Conservation (phyloP, 2,113 vertebrate species). For the Pyrgilauda ruficollis region DNA sequence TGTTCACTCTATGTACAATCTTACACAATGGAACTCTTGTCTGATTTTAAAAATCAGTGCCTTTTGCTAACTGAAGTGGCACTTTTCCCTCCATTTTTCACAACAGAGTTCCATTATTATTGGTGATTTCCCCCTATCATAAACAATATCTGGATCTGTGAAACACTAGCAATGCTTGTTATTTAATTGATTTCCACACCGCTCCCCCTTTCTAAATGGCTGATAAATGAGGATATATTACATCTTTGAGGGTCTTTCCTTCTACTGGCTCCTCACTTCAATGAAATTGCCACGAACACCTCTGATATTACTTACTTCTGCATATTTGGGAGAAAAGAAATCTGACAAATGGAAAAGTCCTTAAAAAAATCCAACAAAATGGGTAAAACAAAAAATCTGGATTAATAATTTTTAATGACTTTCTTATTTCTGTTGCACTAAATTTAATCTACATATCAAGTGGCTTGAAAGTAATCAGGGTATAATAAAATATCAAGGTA, state of each 20-base stretch:
- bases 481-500: not conserved
- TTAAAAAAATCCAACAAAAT: not conserved
- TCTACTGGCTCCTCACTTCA: not conserved
- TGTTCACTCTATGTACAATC: not conserved
- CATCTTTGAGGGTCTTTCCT: not conserved
- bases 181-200: not conserved
- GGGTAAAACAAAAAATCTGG: not conserved
- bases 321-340: not conserved
- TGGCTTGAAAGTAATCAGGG: not conserved
- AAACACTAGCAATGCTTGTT: not conserved
- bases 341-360: not conserved
- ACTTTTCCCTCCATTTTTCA: not conserved
- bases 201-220: rapidly evolving
- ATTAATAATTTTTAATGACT: not conserved
- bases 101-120: not conserved
- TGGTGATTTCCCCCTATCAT: not conserved
- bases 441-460: not conserved
- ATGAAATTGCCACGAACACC: not conserved
- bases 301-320: not conserved
- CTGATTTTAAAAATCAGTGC: not conserved
- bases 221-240: not conserved
- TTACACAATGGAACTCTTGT: not conserved
- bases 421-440: not conserved
- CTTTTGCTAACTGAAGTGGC: not conserved
- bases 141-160: not conserved